phyloP scores from a whole-genome alignment of 2,888 invertebrate species.

The Lysandra bellargus region DNA sequence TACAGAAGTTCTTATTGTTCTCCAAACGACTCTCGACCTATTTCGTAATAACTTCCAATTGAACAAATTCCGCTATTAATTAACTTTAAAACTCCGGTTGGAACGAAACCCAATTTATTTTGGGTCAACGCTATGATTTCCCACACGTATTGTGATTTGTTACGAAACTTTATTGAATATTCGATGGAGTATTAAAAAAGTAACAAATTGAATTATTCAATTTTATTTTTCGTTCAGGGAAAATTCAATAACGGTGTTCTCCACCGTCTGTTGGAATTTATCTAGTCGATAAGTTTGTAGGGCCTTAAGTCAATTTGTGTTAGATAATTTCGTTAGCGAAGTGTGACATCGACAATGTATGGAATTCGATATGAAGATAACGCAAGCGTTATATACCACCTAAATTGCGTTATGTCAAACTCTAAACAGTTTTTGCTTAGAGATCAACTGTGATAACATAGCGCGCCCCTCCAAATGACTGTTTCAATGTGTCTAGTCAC shows the following conservation, averaged over 20 bases:
- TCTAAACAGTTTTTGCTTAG: no score
- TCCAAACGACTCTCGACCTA: constrained; percentile 7
- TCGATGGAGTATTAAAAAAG: constrained; percentile 37
- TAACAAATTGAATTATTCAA: background rate
- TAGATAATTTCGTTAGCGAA: background rate
- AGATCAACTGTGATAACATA: no score
- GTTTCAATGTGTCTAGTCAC: no score
- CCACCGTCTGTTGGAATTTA: background rate
- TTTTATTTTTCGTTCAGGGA: background rate
- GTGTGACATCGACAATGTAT: background rate
- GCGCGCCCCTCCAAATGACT: no score
- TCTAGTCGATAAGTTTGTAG: background rate
- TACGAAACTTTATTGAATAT: constrained; percentile 45
- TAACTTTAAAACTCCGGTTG: constrained; percentile 48
- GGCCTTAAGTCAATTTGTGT: background rate
- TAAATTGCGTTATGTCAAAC: no score
- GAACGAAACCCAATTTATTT: constrained; percentile 65
- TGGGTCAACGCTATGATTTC: constrained; percentile 61
- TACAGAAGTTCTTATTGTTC: background rate
- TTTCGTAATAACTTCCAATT: constrained; percentile 22
- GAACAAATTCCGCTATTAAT: constrained; percentile 47
- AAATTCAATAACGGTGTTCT: background rate
- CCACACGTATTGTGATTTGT: constrained; percentile 58
- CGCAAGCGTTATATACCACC: background rate
- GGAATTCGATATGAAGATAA: background rate